These are phyloP conservation scores for Gopherus evgoodei DNA, from an alignment of 2,113 vertebrate genomes.

Conservation along the genomic window DNA sequence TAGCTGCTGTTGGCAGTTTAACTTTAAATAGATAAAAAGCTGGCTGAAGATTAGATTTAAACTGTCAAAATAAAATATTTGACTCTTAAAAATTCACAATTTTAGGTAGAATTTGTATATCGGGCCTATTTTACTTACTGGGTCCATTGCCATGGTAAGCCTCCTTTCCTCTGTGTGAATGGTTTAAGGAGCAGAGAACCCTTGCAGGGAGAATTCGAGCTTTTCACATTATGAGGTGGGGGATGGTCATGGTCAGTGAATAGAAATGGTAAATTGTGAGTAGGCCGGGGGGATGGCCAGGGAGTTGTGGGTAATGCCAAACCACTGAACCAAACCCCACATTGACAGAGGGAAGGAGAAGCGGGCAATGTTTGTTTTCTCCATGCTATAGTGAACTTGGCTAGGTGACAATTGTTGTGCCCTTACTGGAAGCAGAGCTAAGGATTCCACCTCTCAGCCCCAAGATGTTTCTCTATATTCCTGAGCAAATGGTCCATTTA, in stretches of 20 bases:
- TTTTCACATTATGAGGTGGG: conserved; percentile 12
- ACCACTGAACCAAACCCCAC: conserved; percentile 34
- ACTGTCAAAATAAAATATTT: conserved; percentile 48
- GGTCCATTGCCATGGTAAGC: background rate
- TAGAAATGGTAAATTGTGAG: background rate
- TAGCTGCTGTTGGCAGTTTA: background rate
- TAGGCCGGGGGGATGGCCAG: conserved; percentile 3
- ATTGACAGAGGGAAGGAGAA: conserved; percentile 58
- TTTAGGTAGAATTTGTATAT: conserved; percentile 33
- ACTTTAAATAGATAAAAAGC: background rate
- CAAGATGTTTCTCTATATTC: conserved; percentile 14
- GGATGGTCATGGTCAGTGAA: background rate
- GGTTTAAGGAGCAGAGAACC: conserved; percentile 28
- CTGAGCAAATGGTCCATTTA: conserved; percentile 5
- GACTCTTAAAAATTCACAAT: background rate
- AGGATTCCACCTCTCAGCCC: conserved; percentile 6
- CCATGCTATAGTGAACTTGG: conserved; percentile 4
- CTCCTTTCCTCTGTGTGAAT: conserved; percentile 11
- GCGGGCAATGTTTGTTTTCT: conserved; percentile 17
- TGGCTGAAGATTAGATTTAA: conserved; percentile 34
- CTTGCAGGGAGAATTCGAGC: background rate
- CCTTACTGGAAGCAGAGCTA: background rate
- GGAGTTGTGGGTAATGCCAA: background rate
- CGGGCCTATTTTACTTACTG: conserved; percentile 49
- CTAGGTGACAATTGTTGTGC: background rate